A percentile compares a stretch with the other conserved stretches of the same genome.
phyloP scores from a whole-genome alignment of 2,113 vertebrate species.

The Pseudopipra pipra region DNA sequence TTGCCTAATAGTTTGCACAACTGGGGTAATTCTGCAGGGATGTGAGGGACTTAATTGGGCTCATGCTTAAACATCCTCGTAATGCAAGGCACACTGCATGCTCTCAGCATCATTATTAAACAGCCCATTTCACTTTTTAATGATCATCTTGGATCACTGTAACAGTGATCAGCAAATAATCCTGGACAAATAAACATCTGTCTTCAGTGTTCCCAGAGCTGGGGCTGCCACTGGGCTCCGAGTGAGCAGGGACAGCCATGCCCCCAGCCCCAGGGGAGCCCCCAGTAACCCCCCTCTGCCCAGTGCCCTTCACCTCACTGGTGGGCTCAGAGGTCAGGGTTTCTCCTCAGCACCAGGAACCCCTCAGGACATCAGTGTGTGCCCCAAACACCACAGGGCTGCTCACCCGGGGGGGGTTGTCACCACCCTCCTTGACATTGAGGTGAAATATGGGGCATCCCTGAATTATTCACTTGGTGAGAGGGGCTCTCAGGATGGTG shows the following conservation, averaged over 20 bases:
- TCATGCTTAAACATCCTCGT: conserved; percentile 43
- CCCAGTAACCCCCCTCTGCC: not conserved
- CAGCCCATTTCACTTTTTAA: conserved; percentile 69
- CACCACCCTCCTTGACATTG: not conserved
- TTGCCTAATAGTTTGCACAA: conserved; percentile 53
- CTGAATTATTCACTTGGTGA: conserved; percentile 56
- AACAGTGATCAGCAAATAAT: conserved; percentile 16
- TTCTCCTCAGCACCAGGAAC: not conserved
- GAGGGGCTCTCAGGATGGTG: conserved; percentile 47
- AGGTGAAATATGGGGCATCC: conserved; percentile 50
- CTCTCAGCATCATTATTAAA: conserved; percentile 46
- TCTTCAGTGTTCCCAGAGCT: not conserved
- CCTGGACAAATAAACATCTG: conserved; percentile 47
- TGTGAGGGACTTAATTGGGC: conserved; percentile 57
- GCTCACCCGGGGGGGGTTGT: not conserved
- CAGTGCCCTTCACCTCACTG: fast-evolving
- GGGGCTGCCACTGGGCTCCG: not conserved
- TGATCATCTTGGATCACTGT: conserved; percentile 32
- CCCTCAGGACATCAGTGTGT: not conserved
- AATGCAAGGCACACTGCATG: conserved; percentile 27
- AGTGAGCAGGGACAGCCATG: fast-evolving
- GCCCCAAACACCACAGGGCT: not conserved
- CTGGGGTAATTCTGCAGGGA: conserved; percentile 44
- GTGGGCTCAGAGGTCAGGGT: not conserved
- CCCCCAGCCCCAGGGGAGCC: not conserved